Evolutionary conservation across 53 echinoderm and acorn worm species (phyloP), one percentile per base, ranked within the genome.

Genomic region (Actinopyga echinites): DNA sequence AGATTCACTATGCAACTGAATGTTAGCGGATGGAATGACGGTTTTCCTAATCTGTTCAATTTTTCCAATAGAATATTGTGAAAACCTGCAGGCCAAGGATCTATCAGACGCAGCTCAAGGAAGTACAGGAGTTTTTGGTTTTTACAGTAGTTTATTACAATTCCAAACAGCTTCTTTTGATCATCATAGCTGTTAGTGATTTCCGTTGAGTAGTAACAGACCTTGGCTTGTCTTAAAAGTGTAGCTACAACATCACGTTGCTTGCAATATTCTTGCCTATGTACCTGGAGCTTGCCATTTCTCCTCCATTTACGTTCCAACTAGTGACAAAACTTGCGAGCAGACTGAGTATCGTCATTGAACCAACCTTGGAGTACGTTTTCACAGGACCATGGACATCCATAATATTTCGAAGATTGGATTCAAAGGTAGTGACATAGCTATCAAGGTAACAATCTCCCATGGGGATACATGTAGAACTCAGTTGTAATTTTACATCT

Each of bases 291-390:
- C 28, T 11, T 22, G 22, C 74, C 74, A 10, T 79, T 74, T 43
- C 40, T 44, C 30, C 52, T 21, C 74, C 49, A 74, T 74, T 74
- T 74, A 40, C 49, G 74, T n/a, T 10, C 79, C 2, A 75, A 29
- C 52, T 79, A 30, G 20, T 56, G 79, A 30, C 56, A 33, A 3
- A 57, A 20, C 29, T 79, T 79, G 15, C 57, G 30, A 13, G 79
- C 79, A 8, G 56, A 55, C 29, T 56, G 57, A 79, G 56, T 79
- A 25, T 79, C 58, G 55, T 79, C 79, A 79, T 56, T 79, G 58
- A 17, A 79, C 79, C 57, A 79, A 30, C 56, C 32, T 32, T 57
- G 29, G 30, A 25, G 19, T 30, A 8, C 4, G 57, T 56, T 56
- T 79, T 79, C n/a, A 29, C 30, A 30, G 57, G 79, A 55, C 56